Percentiles rank a stretch among this genome's conserved stretches.
Conservation (phyloP, 2,113 vertebrate genomes). For the Thomomys bottae region DNA sequence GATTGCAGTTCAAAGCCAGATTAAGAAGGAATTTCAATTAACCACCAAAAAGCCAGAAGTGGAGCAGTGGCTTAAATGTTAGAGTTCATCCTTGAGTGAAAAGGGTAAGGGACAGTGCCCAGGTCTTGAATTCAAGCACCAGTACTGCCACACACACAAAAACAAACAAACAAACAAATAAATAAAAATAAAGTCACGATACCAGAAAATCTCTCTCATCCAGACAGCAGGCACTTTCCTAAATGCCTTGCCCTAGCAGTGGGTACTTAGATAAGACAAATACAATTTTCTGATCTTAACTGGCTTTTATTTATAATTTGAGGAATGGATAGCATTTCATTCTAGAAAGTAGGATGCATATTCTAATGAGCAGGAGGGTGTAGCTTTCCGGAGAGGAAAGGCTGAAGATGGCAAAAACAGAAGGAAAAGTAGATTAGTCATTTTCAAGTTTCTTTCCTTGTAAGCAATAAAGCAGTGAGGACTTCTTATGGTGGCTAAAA, state of each 20-base stretch:
- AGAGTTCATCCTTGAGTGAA: no score
- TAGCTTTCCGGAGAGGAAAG: neutral
- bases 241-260: neutral
- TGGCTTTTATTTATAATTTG: conserved; percentile 41
- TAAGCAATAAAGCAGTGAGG: neutral
- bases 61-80: no score
- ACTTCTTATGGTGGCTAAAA: neutral
- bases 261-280: neutral
- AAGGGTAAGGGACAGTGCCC: no score
- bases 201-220: neutral
- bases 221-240: neutral
- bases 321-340: neutral
- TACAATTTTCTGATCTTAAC: neutral
- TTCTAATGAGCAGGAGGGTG: neutral
- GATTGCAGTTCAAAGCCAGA: no score
- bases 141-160: no score
- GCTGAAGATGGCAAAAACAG: neutral
- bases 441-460: neutral
- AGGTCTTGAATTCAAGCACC: no score
- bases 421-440: neutral
- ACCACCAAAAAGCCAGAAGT: no score
- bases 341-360: neutral
- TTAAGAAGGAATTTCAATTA: no score
- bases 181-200: no score
- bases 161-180: no score